Evolutionary conservation across 1,140 invertebrate species (phyloP), one percentile per base, ranked within the genome.

Genomic region (Drosophila suzukii): DNA sequence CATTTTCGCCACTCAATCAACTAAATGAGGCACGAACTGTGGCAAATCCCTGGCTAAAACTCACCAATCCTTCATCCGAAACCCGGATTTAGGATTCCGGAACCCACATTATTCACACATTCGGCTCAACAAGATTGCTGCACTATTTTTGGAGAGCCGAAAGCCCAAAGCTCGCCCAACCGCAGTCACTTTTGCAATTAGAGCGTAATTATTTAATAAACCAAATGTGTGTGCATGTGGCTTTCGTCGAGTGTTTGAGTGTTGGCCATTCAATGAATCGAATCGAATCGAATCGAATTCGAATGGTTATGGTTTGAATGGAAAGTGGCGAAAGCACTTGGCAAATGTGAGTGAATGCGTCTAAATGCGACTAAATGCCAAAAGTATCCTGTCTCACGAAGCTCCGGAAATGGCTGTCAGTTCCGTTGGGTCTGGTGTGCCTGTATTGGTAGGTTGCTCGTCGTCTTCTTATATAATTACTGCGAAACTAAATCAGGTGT

Each of bases 201-300:
- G 83, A 88, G 84, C 80, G 72, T 88, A 88, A 88, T 88, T 89
- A 89, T 88, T 88, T 84, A 80, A 88, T 88, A 83, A 88, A 84
- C 83, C 84, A 63, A 88, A 84, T 65, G 56, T 54, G 39, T 56
- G 58, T 66, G 61, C 12, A 32, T 61, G 59, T 51, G 65, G 59
- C 38, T 68, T 63, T 65, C 13, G 62, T 41, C 32, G n/a, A 67
- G 63, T 67, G 41, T 27, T 36, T 68, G 60, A 61, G 49, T 53
- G 65, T 34, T 66, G 38, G 66, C 12, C 43, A 58, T 71, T 58
- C 53, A 71, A 71, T 72, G 68, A 58, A 43, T 72, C 66, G 66
- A 72, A 72, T 32, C 41, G 46, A 34, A 34, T 10, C 7, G 32
- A 34, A 34, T 34, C 7, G 8, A 34, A 10, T 34, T 32, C 41